Evolutionary conservation across 1,140 invertebrate species (phyloP).

Genomic region (Adelges cooleyi): DNA sequence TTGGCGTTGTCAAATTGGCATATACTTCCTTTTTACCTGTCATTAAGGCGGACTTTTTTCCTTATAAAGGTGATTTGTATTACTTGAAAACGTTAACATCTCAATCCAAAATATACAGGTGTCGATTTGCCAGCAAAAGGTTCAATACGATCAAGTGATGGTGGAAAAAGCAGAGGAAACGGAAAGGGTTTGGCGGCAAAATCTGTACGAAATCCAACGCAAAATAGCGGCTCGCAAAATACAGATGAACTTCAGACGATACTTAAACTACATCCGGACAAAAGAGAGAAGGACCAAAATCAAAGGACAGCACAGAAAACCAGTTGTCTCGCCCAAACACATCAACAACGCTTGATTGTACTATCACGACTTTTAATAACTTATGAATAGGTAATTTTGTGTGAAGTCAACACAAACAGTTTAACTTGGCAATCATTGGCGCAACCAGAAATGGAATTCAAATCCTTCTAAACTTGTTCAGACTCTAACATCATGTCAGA

Average conservation of each 20-base stretch:
- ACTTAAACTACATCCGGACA: conserved; percentile 11
- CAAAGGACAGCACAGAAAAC: background rate
- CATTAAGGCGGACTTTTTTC: background rate
- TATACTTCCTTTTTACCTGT: background rate
- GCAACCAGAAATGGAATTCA: too few species aligned
- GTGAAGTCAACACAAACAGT: too few species aligned
- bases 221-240: conserved; percentile 22
- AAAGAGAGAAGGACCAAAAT: background rate
- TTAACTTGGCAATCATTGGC: too few species aligned
- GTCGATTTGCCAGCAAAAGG: background rate
- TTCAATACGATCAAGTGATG: background rate
- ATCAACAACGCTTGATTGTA: too few species aligned
- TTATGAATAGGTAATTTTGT: too few species aligned
- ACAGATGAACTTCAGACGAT: conserved; percentile 1
- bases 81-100: background rate
- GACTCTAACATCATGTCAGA: too few species aligned
- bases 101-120: background rate
- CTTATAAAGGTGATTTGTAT: background rate
- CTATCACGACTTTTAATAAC: too few species aligned
- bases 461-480: too few species aligned
- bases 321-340: too few species aligned
- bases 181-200: conserved; percentile 3
- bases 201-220: conserved; percentile 1
- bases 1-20: too few species aligned
- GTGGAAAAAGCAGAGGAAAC: background rate